Percentiles rank a stretch among this genome's conserved stretches.
These are phyloP conservation scores for Bettongia penicillata DNA, from an alignment of 2,113 vertebrate genomes.

Conservation along the genomic window DNA sequence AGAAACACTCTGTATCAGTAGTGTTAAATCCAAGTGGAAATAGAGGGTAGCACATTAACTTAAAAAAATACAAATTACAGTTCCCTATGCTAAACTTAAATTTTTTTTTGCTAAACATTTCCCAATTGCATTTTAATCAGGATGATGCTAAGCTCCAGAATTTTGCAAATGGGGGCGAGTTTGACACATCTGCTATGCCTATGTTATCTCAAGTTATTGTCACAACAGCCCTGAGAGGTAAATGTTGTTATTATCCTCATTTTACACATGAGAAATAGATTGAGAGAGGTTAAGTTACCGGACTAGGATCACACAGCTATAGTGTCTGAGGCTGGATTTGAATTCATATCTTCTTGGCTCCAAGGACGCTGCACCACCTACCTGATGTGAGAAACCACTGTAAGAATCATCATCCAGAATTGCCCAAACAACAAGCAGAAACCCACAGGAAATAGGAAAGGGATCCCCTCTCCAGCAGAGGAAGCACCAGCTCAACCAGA, in stretches of 20 bases:
- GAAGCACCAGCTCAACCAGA: neutral
- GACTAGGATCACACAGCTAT: neutral
- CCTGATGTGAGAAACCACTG: neutral
- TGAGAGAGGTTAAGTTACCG: neutral
- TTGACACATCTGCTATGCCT: neutral
- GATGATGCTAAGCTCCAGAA: neutral
- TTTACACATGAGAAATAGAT: no score
- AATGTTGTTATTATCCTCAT: no score
- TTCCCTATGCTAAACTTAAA: neutral
- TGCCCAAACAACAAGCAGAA: neutral
- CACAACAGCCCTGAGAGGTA: neutral
- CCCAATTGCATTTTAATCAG: neutral
- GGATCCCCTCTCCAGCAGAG: neutral
- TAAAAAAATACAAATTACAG: neutral
- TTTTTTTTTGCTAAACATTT: neutral
- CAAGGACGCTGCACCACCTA: neutral
- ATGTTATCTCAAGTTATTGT: neutral
- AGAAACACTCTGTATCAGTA: neutral
- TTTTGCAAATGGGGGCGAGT: neutral
- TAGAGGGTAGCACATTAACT: neutral
- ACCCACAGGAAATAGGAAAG: neutral
- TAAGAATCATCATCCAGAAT: neutral
- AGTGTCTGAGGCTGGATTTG: neutral
- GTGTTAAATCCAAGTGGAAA: neutral
- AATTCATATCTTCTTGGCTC: neutral